Conservation (phyloP, 2,888 invertebrate genomes). For the Galeopsomyia nigrocyanea region DNA sequence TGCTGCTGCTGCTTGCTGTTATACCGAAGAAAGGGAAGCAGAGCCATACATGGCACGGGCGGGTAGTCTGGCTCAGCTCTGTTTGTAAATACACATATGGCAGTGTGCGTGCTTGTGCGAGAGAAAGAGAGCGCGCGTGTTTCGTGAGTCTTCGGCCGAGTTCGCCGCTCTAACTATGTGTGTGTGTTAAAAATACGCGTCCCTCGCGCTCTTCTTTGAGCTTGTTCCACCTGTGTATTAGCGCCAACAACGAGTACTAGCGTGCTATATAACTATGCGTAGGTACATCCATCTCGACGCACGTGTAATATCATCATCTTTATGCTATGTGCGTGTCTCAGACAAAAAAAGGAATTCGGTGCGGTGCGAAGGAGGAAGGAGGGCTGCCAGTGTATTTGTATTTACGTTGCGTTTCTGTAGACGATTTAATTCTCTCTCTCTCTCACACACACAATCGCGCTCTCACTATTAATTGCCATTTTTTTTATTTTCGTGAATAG, state of each 20-base stretch:
- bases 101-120: slow-evolving; percentile 1
- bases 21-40: slow-evolving; percentile 17
- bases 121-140: slow-evolving; percentile 28
- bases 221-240: background rate
- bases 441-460: too few relatives aligned
- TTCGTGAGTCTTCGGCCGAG: slow-evolving; percentile 59
- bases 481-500: too few relatives aligned
- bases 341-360: too few relatives aligned
- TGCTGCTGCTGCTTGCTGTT: background rate
- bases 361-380: background rate
- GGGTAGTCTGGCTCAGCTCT: slow-evolving; percentile 48
- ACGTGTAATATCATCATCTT: too few relatives aligned
- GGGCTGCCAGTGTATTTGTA: slow-evolving; percentile 21
- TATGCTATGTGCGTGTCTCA: too few relatives aligned
- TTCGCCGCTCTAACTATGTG: slow-evolving; percentile 49
- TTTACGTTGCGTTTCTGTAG: slow-evolving; percentile 33
- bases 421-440: slow-evolving; percentile 11
- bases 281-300: background rate
- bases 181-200: slow-evolving; percentile 4
- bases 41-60: slow-evolving; percentile 58
- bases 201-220: background rate
- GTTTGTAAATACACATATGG: slow-evolving; percentile 63
- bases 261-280: background rate
- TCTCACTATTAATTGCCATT: too few relatives aligned
- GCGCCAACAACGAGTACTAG: background rate